A percentile compares a stretch with the other conserved stretches of the same genome.
These are phyloP conservation scores for Stichopus horrens DNA, from an alignment of 53 echinoderm and acorn worm species.

Conservation along the genomic window DNA sequence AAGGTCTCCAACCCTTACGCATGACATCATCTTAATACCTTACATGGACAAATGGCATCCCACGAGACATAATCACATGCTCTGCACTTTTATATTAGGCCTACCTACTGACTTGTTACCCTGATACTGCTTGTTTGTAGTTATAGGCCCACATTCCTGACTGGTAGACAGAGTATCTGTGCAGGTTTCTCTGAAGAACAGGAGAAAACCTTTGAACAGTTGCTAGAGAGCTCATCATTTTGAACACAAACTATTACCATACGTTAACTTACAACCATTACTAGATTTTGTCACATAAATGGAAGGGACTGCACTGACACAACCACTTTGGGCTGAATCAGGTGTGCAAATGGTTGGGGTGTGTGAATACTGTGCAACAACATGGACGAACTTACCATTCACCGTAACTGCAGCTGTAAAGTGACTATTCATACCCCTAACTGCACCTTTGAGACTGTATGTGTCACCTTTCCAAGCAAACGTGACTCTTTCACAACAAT, in stretches of 20 bases:
- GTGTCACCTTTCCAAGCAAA: neutral
- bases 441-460: neutral
- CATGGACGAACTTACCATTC: neutral
- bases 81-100: neutral
- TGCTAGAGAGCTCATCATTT: no score
- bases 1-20: neutral
- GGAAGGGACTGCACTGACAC: no score
- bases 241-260: no score
- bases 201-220: no score
- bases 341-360: neutral
- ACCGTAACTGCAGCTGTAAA: conserved; percentile 7
- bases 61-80: neutral
- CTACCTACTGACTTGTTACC: neutral
- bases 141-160: no score
- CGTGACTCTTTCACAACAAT: neutral
- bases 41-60: neutral
- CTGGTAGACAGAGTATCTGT: no score
- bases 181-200: no score
- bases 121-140: neutral
- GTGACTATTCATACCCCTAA: neutral
- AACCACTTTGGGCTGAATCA: neutral
- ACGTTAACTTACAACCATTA: no score
- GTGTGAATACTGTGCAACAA: neutral
- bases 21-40: neutral
- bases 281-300: no score